A percentile compares a stretch with the other conserved stretches of the same genome.
phyloP scores from a whole-genome alignment of 2,113 vertebrate genomes.

The Erinaceus europaeus region DNA sequence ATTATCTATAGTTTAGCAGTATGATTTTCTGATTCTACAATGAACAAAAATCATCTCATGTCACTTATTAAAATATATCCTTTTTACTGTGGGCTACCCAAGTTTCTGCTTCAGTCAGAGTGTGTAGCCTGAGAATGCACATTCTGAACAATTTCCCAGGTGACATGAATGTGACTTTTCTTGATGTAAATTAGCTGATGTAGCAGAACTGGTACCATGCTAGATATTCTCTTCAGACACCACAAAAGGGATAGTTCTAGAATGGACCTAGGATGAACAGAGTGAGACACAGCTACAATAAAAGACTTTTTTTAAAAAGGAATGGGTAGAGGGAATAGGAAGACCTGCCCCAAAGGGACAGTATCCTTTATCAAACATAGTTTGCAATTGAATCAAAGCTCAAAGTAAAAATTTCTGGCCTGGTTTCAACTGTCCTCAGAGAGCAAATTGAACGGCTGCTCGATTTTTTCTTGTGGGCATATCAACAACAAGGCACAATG shows the following conservation, averaged over 20 bases:
- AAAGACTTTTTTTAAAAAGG: not conserved
- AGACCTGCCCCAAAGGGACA: not conserved
- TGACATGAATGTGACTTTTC: not conserved
- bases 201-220: not conserved
- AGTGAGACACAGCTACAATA: not conserved
- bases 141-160: not conserved
- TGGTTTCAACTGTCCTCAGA: not conserved
- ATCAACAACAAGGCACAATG: not conserved
- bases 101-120: not conserved
- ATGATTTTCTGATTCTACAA: not conserved
- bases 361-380: not conserved
- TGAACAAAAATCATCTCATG: not conserved
- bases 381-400: not conserved
- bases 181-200: not conserved
- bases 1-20: not conserved
- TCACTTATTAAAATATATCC: not conserved
- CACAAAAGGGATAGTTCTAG: not conserved
- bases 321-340: not conserved
- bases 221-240: not conserved
- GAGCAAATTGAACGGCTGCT: not conserved
- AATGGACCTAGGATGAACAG: not conserved
- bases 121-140: not conserved
- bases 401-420: not conserved
- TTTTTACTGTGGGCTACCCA: rapidly evolving
- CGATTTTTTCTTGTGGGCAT: not conserved